Percentiles rank a stretch among this genome's conserved stretches.
Evolutionary conservation across 2,113 vertebrate species (phyloP).

Genomic region (Symphodus melops): DNA sequence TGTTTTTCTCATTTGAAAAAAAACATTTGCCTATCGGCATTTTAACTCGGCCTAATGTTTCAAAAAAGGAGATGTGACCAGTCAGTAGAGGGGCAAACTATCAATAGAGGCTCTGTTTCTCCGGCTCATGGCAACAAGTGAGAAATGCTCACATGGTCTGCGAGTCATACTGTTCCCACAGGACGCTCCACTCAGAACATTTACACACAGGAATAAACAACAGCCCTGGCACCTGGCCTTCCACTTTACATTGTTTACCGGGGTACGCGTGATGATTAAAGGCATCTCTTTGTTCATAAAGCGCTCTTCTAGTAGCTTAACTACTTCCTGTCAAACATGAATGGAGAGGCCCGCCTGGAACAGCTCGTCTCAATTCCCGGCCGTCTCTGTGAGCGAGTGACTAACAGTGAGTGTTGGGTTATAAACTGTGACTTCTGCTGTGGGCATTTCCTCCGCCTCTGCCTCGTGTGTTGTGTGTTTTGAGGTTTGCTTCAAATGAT

Average conservation of each 20-base stretch:
- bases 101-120: constrained; percentile 20
- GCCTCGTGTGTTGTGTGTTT: constrained; percentile 39
- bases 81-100: background rate
- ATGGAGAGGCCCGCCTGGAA: background rate
- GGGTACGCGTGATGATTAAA: constrained; percentile 38
- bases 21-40: background rate
- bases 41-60: background rate
- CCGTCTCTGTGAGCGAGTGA: constrained; percentile 54
- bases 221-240: constrained; percentile 30
- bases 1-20: background rate
- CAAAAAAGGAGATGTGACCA: background rate
- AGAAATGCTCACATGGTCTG: constrained; percentile 35
- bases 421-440: constrained; percentile 63
- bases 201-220: constrained; percentile 36
- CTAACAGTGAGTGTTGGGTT: constrained; percentile 48
- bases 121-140: constrained; percentile 10
- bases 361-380: constrained; percentile 38
- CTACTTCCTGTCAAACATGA: constrained; percentile 57
- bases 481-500: constrained; percentile 37
- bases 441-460: constrained; percentile 64
- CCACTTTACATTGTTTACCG: constrained; percentile 33
- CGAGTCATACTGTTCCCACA: constrained; percentile 18
- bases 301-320: constrained; percentile 34
- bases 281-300: constrained; percentile 30
- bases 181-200: constrained; percentile 6